These are phyloP conservation scores for Miniopterus natalensis DNA, from an alignment of 2,113 vertebrate genomes.

Conservation along the genomic window DNA sequence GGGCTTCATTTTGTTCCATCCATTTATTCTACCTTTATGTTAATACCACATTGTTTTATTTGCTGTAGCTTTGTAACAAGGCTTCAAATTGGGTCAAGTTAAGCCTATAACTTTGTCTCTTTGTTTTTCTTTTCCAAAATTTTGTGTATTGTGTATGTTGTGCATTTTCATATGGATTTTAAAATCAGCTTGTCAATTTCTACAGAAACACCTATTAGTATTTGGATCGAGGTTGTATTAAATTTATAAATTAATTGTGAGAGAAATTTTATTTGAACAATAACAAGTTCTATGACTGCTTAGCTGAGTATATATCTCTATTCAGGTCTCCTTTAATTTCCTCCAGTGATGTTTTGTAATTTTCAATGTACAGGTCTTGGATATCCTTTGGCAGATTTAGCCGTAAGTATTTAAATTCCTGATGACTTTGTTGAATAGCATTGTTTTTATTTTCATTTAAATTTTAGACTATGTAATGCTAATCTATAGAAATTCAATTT, in stretches of 20 bases:
- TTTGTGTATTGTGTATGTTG: background rate
- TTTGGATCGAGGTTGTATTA: constrained; percentile 12
- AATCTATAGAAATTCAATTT: background rate
- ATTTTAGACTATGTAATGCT: constrained; percentile 39
- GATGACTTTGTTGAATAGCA: background rate
- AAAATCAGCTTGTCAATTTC: constrained; percentile 53
- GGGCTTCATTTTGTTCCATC: background rate
- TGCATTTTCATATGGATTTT: constrained; percentile 16
- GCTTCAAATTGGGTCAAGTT: background rate
- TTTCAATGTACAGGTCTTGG: background rate
- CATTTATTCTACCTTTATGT: background rate
- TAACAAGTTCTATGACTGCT: background rate
- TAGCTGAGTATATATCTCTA: constrained; percentile 38
- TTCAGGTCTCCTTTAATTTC: constrained; percentile 18
- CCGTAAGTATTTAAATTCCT: constrained; percentile 30
- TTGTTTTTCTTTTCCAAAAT: background rate
- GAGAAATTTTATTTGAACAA: constrained; percentile 42
- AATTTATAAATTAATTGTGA: constrained; percentile 44
- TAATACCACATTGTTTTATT: background rate
- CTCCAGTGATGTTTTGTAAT: background rate
- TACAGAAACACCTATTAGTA: background rate
- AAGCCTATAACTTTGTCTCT: background rate
- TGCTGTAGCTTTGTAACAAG: background rate
- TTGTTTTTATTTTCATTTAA: constrained; percentile 15
- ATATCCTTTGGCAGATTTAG: background rate